Evolutionary conservation across 2,888 invertebrate genomes (phyloP), one percentile per base, ranked within the genome.

Genomic region (Ectemnius lituratus): DNA sequence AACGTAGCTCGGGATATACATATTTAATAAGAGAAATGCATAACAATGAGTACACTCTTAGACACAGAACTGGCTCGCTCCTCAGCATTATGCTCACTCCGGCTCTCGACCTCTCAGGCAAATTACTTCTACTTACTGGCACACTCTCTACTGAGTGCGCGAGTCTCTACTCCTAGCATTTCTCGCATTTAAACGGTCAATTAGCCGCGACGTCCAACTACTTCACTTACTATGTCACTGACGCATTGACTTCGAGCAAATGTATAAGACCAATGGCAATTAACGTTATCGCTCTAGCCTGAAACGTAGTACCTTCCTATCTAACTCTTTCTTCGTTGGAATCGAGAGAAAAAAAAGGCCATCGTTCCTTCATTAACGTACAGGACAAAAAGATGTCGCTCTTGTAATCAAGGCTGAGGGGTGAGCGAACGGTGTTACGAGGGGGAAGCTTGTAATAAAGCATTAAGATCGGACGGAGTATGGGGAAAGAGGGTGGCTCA

Each of bases 11-110:
- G 45, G 65, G 62, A 71, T 67, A 68, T 80, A 75, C 78, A 80
- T 80, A 80, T 80, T 80, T 80, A 80, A 80, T 78, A 78, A 80
- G 67, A 67, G 75, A 80, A 80, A 80, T 80, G 80, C 78, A 80
- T 75, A 80, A 80, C 80, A 80, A 80, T 75, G 80, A 79, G 76
- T 69, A 74, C 67, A 58, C 66, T 72, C 71, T 71, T 64, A 79
- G 71, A 74, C 71, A 64, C 65, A 28, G 70, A 66, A 68, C 67
- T 64, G n/a, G 14, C 56, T 76, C 74, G 60, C 46, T 49, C 20
- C 65, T 67, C 64, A 61, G 20, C 46, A 63, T 57, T 47, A 70
- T 64, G 37, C 70, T 66, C 70, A 59, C 66, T n/a, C 60, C 16
- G 49, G 58, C 56, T 63, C 61, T 61, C 61, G 62, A 70, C 67